Evolutionary conservation across 1,140 invertebrate genomes (phyloP).

Genomic region (Drosophila saltans): DNA sequence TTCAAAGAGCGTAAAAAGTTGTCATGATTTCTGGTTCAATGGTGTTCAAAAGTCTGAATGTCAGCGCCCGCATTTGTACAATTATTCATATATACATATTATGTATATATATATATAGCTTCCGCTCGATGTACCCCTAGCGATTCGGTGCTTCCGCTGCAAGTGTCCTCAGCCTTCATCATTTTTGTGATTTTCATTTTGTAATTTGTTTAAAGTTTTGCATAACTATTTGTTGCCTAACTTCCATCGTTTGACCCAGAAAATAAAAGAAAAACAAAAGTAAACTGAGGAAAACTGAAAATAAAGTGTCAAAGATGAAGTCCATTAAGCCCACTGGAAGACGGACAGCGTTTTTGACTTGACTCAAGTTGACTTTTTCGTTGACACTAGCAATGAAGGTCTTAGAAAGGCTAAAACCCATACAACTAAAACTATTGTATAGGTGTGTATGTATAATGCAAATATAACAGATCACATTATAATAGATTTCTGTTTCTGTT

Average conservation of each 20-base stretch:
- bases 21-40: constrained; percentile 61
- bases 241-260: constrained; percentile 20
- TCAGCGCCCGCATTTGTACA: constrained; percentile 2
- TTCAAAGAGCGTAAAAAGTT: constrained; percentile 50
- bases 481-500: constrained; percentile 45
- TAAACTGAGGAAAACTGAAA: constrained; percentile 23
- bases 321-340: constrained; percentile 25
- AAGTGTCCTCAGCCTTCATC: constrained; percentile 11
- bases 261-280: constrained; percentile 23
- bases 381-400: constrained; percentile 9
- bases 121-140: not conserved
- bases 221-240: constrained; percentile 6
- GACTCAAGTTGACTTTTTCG: not conserved
- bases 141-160: constrained; percentile 14
- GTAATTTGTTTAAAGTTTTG: constrained; percentile 2
- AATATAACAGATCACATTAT: constrained; percentile 41
- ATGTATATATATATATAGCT: not conserved
- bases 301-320: constrained; percentile 55
- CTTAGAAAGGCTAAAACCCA: constrained; percentile 42
- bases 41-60: constrained; percentile 23
- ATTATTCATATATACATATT: not conserved
- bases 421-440: not conserved
- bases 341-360: not conserved
- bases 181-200: constrained; percentile 1
- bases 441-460: constrained; percentile 30